phyloP scores from a whole-genome alignment of 1,140 invertebrate genomes.

The Sarcophaga peregrina region DNA sequence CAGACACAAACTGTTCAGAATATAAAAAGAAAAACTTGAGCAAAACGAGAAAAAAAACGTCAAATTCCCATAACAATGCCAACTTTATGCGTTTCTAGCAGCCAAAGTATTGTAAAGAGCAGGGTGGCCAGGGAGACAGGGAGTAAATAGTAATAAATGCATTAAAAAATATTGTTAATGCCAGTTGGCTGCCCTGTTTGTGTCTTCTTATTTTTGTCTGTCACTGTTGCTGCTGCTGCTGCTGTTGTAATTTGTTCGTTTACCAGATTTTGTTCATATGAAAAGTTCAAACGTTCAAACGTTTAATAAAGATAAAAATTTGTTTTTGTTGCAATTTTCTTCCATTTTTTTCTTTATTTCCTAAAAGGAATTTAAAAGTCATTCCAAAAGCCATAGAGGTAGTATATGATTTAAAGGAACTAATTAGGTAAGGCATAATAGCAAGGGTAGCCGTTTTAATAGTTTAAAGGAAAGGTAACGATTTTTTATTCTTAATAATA shows the following conservation, averaged over 20 bases:
- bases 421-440: no score
- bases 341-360: background rate
- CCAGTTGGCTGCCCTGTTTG: background rate
- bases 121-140: background rate
- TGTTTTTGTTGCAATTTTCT: background rate
- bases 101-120: background rate
- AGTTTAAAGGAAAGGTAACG: no score
- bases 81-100: slow-evolving; percentile 14
- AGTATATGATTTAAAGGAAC: no score
- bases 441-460: no score
- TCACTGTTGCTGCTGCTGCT: no score
- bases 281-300: background rate
- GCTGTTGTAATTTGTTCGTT: no score
- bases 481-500: no score
- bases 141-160: slow-evolving; percentile 6
- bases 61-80: slow-evolving; percentile 21
- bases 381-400: no score
- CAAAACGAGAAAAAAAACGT: background rate
- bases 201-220: background rate
- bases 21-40: background rate
- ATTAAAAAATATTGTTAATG: slow-evolving; percentile 27
- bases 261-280: no score
- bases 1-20: background rate
- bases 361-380: no score
- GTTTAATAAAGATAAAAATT: background rate